Percentiles rank a stretch among this genome's conserved stretches.
These are phyloP conservation scores for Mythimna impura DNA, from an alignment of 2,888 invertebrate genomes.

Conservation along the genomic window DNA sequence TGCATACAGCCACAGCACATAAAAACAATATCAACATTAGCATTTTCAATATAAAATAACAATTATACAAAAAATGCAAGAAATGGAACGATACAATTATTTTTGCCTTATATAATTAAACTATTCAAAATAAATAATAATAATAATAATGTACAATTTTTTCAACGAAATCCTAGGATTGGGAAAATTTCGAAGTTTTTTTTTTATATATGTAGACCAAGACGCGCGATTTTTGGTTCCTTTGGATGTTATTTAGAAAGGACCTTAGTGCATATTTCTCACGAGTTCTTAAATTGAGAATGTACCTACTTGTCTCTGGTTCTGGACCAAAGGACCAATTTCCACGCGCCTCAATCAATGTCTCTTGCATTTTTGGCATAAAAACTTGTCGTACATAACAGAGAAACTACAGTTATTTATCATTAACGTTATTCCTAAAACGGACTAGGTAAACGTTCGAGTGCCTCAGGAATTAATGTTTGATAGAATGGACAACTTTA, in stretches of 20 bases:
- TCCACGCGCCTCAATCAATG: slow-evolving; percentile 36
- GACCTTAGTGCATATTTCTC: too few relatives aligned
- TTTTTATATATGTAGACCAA: slow-evolving; percentile 21
- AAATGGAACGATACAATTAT: slow-evolving; percentile 86
- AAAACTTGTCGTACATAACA: slow-evolving; percentile 66
- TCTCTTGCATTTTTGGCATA: slow-evolving; percentile 73
- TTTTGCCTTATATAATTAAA: slow-evolving; percentile 73
- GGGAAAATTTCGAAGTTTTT: slow-evolving; percentile 66
- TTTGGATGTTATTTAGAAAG: not conserved
- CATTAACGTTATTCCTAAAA: slow-evolving; percentile 70
- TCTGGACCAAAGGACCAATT: slow-evolving; percentile 17
- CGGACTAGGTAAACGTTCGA: slow-evolving; percentile 71
- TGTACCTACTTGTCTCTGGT: not conserved
- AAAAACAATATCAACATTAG: slow-evolving; percentile 85
- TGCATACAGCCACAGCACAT: slow-evolving; percentile 58
- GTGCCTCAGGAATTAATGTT: slow-evolving; percentile 60
- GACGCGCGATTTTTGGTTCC: slow-evolving; percentile 16
- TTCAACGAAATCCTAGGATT: slow-evolving; percentile 87
- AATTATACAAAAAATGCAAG: slow-evolving; percentile 88
- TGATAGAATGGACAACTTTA: slow-evolving; percentile 50
- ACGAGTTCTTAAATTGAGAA: not conserved
- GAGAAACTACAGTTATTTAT: slow-evolving; percentile 68
- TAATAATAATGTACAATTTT: slow-evolving; percentile 77
- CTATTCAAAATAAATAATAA: slow-evolving; percentile 83
- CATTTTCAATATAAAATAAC: slow-evolving; percentile 85